Evolutionary conservation across 2,113 vertebrate genomes (phyloP), one percentile per base, ranked within the genome.

Genomic region (Grantiella picta): DNA sequence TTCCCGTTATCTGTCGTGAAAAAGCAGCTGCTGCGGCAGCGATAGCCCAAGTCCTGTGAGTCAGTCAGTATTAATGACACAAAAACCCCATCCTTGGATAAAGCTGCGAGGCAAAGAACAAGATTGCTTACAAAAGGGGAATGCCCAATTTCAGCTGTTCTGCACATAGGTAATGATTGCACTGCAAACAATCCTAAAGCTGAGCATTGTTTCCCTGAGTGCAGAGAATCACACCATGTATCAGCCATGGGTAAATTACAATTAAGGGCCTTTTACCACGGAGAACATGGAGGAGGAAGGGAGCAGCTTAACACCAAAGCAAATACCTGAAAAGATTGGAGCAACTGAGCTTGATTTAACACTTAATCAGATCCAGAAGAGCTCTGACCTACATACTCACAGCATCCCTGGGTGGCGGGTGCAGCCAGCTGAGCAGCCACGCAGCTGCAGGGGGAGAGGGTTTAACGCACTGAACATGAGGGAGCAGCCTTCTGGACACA

Each of bases 371-470:
- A 86, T 52, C 72, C 92, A 56, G 83, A 83, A 81, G 83, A 60
- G 94, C 91, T 64, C 57, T 96, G 94, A 96, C 95, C 95, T 97
- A 96, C 91, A 91, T 95, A 71, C 28, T 27, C 1, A 4, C 80
- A 91, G 92, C 92, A 73, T 64, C 85, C 36, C 73, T 7, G 47
- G 75, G 82, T 92, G 72, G 83, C 6, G 2, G 89, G 86, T 4
- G 1, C 76, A 83, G 87, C 52, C 75, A 75, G 75, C 33, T 23
- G 35, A 79, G 73, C 47, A 54, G 56, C 15, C 8, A 28, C 0
- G 0, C 23, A 2, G 94, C 89, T 4, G 0, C 31, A 49, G 49
- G 63, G 82, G 47, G 65, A 50, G 68, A 45, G 79, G 40, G 15
- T n/a, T 42, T 35, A 47, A 27, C 3, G 1, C 4, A 1, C 23